phyloP scores from a whole-genome alignment of 1,140 invertebrate genomes.

The Drosophila subpulchrella region DNA sequence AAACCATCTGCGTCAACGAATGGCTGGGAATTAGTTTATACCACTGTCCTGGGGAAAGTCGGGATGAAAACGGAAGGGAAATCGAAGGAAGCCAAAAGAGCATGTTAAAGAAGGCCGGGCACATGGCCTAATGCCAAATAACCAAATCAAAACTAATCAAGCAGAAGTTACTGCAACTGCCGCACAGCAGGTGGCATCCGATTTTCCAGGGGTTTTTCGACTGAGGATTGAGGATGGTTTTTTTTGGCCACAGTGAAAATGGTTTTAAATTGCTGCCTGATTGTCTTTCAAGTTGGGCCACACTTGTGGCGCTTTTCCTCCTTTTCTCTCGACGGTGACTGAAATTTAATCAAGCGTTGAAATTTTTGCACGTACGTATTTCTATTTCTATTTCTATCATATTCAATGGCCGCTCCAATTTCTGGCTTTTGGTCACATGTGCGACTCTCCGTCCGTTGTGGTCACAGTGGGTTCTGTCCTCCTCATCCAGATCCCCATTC shows the following conservation, averaged over 20 bases:
- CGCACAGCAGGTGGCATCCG: conserved; percentile 66
- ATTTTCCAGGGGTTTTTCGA: conserved; percentile 9
- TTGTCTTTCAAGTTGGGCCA: conserved; percentile 76
- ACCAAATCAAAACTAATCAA: conserved; percentile 83
- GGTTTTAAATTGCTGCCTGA: conserved; percentile 81
- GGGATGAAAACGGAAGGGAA: conserved; percentile 11
- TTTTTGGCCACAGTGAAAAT: conserved; percentile 75
- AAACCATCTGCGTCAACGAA: conserved; percentile 39
- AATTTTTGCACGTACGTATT: conserved; percentile 79
- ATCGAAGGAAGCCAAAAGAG: conserved; percentile 45
- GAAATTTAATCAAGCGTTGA: conserved; percentile 81
- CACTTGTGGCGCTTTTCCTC: conserved; percentile 58
- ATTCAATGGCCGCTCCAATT: conserved; percentile 67
- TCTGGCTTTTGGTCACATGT: conserved; percentile 65
- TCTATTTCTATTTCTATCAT: conserved; percentile 69
- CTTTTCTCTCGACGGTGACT: conserved; percentile 51
- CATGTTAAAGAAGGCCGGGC: conserved; percentile 43
- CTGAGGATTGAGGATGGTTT: conserved; percentile 9
- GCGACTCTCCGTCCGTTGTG: conserved; percentile 41
- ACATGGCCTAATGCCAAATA: conserved; percentile 73
- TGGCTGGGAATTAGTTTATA: conserved; percentile 60
- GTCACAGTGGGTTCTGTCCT: conserved; percentile 25
- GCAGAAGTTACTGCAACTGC: conserved; percentile 75
- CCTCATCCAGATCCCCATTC: background rate
- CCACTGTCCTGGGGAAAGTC: conserved; percentile 4